Evolutionary conservation across 2,113 vertebrate species (phyloP), one percentile per base, ranked within the genome.

Genomic region (Atlantisia rogersi): DNA sequence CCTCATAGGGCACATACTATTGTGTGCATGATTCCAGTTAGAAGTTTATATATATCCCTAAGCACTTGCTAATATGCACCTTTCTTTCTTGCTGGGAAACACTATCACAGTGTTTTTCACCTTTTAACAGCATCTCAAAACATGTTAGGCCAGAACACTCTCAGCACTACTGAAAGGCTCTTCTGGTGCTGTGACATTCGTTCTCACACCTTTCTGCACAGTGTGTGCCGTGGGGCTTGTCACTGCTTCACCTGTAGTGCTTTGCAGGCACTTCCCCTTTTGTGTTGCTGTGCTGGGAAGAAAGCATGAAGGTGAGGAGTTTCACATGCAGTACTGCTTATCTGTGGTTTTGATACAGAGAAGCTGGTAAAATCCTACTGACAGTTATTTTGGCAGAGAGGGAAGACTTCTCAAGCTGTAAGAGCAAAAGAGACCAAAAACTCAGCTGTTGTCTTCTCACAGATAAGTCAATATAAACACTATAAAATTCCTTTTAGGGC

Each of bases 281-380:
- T 14, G n/a, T 35, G 17, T 9, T 62, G 79, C 75, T 32, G 56
- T 15, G 31, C 5, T n/a, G 81, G 65, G 67, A 60, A 71, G 55
- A 9, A 42, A 62, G 63, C 68, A 25, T 5, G 4, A 73, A 69
- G 65, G 92, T 69, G 95, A 59, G 92, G 80, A 68, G 46, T 50
- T 92, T 64, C 60, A 14, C 6, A 67, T 29, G 67, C 69, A 26
- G 46, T 35, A 15, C 50, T 68, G n/a, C 48, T 19, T 19, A 7
- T 60, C 75, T 77, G 22, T 86, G 75, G 18, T 56, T 95, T 94
- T 91, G 92, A 87, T 87, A 78, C 77, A 83, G 91, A 90, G 94
- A 84, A 87, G 86, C 62, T 95, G 94, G 60, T 87, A 94, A 86
- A 79, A 73, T 68, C 88, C 53, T 59, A 29, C 48, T n/a, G 44